Percentiles rank a stretch among this genome's conserved stretches.
Evolutionary conservation across 2,888 invertebrate genomes (phyloP).

Genomic region (Acholoe squamosa): DNA sequence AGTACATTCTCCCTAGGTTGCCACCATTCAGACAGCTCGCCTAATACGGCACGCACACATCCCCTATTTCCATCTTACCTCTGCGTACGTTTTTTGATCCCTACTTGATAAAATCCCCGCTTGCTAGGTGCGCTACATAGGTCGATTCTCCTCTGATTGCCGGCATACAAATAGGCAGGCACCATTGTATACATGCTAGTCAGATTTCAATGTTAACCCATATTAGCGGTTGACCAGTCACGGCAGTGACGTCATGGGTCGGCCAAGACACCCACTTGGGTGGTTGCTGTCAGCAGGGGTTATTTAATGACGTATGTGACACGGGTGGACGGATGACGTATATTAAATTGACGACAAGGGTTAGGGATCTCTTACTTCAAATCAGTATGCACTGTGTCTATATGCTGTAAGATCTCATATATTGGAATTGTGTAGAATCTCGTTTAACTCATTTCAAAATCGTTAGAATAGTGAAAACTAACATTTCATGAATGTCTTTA

Average conservation of each 20-base stretch:
- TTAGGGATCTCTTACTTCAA: no score
- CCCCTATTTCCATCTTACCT: not conserved
- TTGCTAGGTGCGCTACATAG: not conserved
- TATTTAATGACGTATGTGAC: not conserved
- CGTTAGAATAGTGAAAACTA: no score
- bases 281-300: not conserved
- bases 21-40: not conserved
- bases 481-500: no score
- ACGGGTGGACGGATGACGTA: not conserved
- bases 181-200: conserved; percentile 8
- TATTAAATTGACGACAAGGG: not conserved
- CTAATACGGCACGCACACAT: not conserved
- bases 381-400: no score
- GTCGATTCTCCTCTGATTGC: conserved; percentile 1
- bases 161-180: not conserved
- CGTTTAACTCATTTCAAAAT: no score
- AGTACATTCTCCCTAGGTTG: no score
- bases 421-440: no score
- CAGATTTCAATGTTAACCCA: not conserved
- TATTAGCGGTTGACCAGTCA: not conserved
- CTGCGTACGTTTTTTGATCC: not conserved
- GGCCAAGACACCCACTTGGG: not conserved
- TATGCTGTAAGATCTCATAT: no score
- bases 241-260: not conserved
- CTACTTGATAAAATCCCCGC: not conserved